phyloP scores from a whole-genome alignment of 2,888 invertebrate species.

The Ethmia dodecea region DNA sequence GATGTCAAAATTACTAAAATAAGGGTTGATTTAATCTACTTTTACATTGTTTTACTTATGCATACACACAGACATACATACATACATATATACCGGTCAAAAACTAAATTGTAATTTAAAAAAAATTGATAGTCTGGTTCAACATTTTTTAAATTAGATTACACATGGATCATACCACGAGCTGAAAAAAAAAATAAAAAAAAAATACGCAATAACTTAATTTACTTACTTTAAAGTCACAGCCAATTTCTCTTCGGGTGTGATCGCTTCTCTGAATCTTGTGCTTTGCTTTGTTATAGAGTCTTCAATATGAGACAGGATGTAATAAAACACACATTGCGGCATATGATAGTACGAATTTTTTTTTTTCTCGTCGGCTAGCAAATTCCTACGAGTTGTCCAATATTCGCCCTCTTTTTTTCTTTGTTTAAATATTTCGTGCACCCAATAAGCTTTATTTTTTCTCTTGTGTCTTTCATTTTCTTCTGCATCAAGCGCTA shows the following conservation, averaged over 20 bases:
- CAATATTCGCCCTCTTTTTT: slow-evolving; percentile 19
- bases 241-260: slow-evolving; percentile 24
- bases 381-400: slow-evolving; percentile 19
- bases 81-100: too few relatives aligned
- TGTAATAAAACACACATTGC: slow-evolving; percentile 17
- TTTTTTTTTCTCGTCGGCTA: slow-evolving; percentile 19
- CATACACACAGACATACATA: too few relatives aligned
- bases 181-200: too few relatives aligned
- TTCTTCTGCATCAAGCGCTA: slow-evolving; percentile 18
- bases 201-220: slow-evolving; percentile 6
- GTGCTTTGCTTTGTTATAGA: slow-evolving; percentile 17
- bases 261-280: slow-evolving; percentile 23
- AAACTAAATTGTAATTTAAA: too few relatives aligned
- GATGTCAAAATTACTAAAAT: too few relatives aligned
- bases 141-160: too few relatives aligned
- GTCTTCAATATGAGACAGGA: slow-evolving; percentile 15
- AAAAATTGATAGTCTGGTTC: too few relatives aligned
- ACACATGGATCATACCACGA: too few relatives aligned
- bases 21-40: too few relatives aligned
- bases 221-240: slow-evolving; percentile 22
- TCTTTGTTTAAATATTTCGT: slow-evolving; percentile 18
- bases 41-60: too few relatives aligned
- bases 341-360: slow-evolving; percentile 19
- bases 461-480: slow-evolving; percentile 14
- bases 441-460: slow-evolving; percentile 14